Base-by-base conservation (phyloP, 2,797 vertebrate species). In the Alfaro cultratus region DNA sequence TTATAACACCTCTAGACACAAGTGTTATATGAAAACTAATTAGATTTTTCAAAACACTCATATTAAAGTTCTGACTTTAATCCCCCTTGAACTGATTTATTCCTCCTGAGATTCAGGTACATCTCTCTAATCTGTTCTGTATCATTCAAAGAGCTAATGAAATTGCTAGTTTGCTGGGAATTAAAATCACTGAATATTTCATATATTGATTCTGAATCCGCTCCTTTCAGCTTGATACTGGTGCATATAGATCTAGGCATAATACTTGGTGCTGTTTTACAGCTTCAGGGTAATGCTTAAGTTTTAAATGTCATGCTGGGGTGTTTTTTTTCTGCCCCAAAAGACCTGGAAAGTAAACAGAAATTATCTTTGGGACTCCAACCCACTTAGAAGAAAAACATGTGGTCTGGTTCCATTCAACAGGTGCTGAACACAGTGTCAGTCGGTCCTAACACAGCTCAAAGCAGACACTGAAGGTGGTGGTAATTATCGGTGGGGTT, bases 391-490 rank as follows among this genome's bases (percentile, higher is more conserved):
- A 76, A 74, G 21, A 13, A 57, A 78, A 78, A 70, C 79, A 60
- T 70, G 46, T 74, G 10, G 41, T 77, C 83, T 68, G 57, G 41
- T 71, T 83, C 46, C 60, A 74, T 12, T 60, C 47, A 45, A 70
- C 46, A 83, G 82, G 74, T 75, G 73, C 62, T 84, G 79, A 74
- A 82, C 62, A 77, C 46, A 51, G 11, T 23, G 21, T 45, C 55
- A 79, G 83, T 76, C 79, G 31, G 76, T 74, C 41, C 0, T 43
- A 75, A 53, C 75, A 23, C 29, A 47, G 6, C 7, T n/a, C 46
- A 76, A 57, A 55, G 76, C 78, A 73, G 43, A 79, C 1, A 31
- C 31, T 43, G 8, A 23, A 83, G 74, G 82, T 78, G 79, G 76
- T 34, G 31, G 34, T 36, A 67, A n/a, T 47, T 68, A 43, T n/a